These are phyloP conservation scores for Otis tarda DNA, from an alignment of 2,113 vertebrate species.

Conservation along the genomic window DNA sequence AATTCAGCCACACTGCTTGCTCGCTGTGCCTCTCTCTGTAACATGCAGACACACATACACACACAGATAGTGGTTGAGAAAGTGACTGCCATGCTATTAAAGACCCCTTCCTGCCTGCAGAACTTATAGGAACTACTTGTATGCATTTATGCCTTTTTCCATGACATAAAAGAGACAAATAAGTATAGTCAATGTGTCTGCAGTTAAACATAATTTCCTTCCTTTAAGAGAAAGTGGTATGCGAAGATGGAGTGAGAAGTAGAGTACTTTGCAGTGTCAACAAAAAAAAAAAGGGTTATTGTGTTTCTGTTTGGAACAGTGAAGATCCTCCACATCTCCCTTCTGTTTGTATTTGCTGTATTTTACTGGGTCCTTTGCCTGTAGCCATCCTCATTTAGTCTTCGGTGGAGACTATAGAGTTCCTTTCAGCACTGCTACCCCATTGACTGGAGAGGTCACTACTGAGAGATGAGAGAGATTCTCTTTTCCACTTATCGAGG, in stretches of 20 bases:
- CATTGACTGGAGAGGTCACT: not conserved
- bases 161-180: not conserved
- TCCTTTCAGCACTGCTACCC: not conserved
- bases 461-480: not conserved
- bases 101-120: not conserved
- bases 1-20: constrained; percentile 66
- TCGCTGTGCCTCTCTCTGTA: constrained; percentile 1
- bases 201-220: not conserved
- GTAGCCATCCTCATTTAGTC: not conserved
- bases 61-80: not conserved
- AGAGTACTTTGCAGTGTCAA: not conserved
- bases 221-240: not conserved
- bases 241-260: not conserved
- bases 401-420: not conserved
- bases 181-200: not conserved
- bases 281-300: not conserved
- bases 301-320: not conserved
- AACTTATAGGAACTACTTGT: not conserved
- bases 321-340: not conserved
- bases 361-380: not conserved
- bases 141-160: not conserved
- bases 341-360: not conserved
- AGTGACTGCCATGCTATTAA: not conserved
- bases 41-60: not conserved
- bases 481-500: constrained; percentile 11